These are phyloP conservation scores for Macrobrachium rosenbergii DNA, from an alignment of 1,140 invertebrate genomes.

Conservation along the genomic window DNA sequence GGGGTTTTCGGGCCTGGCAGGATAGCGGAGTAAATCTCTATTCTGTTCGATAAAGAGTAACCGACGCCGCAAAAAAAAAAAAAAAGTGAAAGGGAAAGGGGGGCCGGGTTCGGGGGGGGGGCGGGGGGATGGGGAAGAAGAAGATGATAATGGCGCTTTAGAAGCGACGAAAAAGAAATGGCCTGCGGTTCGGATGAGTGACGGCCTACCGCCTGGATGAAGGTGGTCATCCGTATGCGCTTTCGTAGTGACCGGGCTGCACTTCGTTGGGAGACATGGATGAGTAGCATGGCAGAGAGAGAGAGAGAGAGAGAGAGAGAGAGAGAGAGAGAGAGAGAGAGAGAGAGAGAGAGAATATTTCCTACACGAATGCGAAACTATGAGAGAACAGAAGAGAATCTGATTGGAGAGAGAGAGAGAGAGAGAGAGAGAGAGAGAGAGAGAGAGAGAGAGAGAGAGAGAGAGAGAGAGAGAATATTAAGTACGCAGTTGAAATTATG, in stretches of 20 bases:
- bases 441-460: constrained; percentile 45
- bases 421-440: constrained; percentile 47
- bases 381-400: no score
- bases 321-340: constrained; percentile 20
- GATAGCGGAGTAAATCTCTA: no score
- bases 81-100: no score
- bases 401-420: constrained; percentile 26
- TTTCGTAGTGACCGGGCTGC: no score
- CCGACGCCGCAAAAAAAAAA: background rate
- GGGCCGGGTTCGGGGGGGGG: no score
- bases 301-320: constrained; percentile 14
- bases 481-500: no score
- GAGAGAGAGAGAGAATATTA: background rate
- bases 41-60: background rate
- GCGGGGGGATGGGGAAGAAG: background rate
- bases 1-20: no score
- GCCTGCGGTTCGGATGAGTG: background rate
- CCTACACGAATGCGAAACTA: no score
- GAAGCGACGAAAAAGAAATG: background rate
- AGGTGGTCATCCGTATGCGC: no score
- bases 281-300: no score
- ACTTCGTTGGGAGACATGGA: background rate
- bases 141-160: background rate
- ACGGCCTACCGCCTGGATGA: no score
- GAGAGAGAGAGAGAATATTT: background rate